Evolutionary conservation across 2,113 vertebrate genomes (phyloP).

Genomic region (Uria lomvia): DNA sequence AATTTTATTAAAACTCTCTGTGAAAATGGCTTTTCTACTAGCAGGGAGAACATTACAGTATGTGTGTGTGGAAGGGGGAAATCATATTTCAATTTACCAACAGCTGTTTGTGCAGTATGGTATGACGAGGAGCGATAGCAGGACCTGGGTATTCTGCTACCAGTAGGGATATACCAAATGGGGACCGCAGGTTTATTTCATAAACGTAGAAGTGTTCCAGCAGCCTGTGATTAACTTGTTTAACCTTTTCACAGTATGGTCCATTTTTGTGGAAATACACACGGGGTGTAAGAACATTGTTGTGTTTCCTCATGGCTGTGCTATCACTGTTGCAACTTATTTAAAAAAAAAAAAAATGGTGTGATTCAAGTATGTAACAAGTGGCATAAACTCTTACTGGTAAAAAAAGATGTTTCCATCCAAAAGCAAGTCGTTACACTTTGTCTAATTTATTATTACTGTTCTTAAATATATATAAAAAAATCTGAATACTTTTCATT

Average conservation of each 20-base stretch:
- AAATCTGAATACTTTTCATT: not conserved
- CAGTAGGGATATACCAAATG: not conserved
- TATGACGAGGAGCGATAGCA: not conserved
- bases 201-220: not conserved
- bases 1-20: not conserved
- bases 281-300: accelerated
- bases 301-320: not conserved
- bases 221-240: not conserved
- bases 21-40: not conserved
- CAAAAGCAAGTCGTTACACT: not conserved
- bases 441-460: not conserved
- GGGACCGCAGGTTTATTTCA: not conserved
- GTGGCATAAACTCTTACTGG: not conserved
- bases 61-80: not conserved
- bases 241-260: not conserved
- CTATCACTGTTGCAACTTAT: not conserved
- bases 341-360: not conserved
- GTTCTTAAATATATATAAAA: not conserved
- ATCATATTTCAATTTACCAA: not conserved
- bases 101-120: not conserved
- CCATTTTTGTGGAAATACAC: not conserved
- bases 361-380: not conserved
- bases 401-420: not conserved
- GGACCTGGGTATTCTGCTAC: not conserved
- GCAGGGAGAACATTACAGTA: accelerated